These are phyloP conservation scores for Gadus chalcogrammus DNA, from an alignment of 2,113 vertebrate species.

Conservation along the genomic window DNA sequence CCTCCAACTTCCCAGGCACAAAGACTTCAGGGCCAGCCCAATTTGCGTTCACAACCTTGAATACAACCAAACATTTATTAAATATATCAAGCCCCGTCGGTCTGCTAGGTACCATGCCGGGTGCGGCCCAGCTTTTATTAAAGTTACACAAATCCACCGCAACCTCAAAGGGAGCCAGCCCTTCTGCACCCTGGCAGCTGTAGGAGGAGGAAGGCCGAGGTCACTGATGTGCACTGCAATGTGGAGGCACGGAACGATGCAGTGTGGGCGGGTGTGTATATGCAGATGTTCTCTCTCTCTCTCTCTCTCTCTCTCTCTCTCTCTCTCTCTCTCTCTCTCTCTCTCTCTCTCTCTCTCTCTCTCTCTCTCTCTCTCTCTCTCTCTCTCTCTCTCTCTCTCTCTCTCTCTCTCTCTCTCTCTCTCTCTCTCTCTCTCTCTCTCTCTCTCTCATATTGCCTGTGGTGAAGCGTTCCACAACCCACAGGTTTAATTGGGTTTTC, in stretches of 20 bases:
- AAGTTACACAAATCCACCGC: constrained; percentile 46
- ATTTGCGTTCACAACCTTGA: constrained; percentile 43
- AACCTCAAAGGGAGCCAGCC: constrained; percentile 48
- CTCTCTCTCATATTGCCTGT: constrained; percentile 41
- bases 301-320: constrained; percentile 20
- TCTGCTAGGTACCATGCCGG: constrained; percentile 13
- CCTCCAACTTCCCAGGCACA: constrained; percentile 24
- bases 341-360: constrained; percentile 20
- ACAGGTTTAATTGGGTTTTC: constrained; percentile 67
- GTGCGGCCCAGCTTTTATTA: constrained; percentile 42
- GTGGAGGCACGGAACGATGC: constrained; percentile 48
- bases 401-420: constrained; percentile 24
- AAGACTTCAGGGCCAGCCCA: constrained; percentile 35
- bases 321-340: too few species aligned
- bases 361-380: constrained; percentile 7
- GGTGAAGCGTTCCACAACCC: constrained; percentile 53
- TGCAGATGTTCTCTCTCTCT: constrained; percentile 19
- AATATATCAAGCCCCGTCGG: constrained; percentile 54
- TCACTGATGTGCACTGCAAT: constrained; percentile 58
- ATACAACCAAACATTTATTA: constrained; percentile 53
- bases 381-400: constrained; percentile 6
- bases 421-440: constrained; percentile 24
- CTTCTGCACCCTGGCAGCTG: constrained; percentile 30
- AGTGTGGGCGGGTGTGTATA: constrained; percentile 37
- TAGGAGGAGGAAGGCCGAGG: constrained; percentile 45